Conservation (phyloP, 2,888 invertebrate genomes). For the Trachelus iudaicus region DNA sequence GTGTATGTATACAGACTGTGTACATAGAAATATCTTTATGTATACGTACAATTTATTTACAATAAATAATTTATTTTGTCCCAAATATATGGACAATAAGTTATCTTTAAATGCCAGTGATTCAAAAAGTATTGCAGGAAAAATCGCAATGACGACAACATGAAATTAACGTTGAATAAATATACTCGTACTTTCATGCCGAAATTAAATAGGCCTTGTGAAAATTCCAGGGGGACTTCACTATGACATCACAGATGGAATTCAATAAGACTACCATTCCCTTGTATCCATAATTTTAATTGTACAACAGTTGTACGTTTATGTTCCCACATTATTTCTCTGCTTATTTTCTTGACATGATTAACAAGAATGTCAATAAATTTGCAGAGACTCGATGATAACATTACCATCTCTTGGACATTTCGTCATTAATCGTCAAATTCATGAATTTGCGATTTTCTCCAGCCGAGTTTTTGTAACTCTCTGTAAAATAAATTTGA, state of each 20-base stretch:
- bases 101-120: background rate
- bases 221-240: background rate
- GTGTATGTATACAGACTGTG: background rate
- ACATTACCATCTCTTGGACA: background rate
- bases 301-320: background rate
- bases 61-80: background rate
- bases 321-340: background rate
- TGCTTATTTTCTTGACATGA: background rate
- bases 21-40: background rate
- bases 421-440: conserved; percentile 46
- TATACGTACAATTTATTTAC: background rate
- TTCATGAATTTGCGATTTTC: conserved; percentile 44
- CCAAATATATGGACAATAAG: background rate
- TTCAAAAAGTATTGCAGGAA: background rate
- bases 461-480: conserved; percentile 50
- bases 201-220: background rate
- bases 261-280: background rate
- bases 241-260: background rate
- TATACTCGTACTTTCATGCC: background rate
- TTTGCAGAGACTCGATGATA: background rate
- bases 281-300: background rate
- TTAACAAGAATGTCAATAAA: background rate
- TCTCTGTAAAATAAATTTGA: conserved; percentile 40
- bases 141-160: background rate
- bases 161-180: background rate